Evolutionary conservation across 2,797 vertebrate genomes (phyloP).

Genomic region (Oreonectes daqikongensis): DNA sequence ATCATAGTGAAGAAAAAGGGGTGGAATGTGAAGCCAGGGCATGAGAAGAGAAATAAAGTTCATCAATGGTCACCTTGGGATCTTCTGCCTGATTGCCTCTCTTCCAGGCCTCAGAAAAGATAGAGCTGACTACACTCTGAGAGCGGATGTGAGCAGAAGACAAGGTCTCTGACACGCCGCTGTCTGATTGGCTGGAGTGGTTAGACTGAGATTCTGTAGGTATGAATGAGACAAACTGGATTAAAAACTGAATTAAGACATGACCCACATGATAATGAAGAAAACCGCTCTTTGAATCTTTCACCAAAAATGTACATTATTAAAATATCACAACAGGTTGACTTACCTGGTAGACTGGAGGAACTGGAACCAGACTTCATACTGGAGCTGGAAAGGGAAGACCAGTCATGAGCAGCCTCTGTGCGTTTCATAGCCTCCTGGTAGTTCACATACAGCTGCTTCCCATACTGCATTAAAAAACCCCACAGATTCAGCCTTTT

Average conservation of each 20-base stretch:
- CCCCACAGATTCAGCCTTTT: neutral
- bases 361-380: slow-evolving; percentile 98
- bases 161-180: slow-evolving; percentile 91
- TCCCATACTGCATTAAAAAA: slow-evolving; percentile 84
- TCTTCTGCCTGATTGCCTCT: slow-evolving; percentile 94
- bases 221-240: neutral
- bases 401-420: slow-evolving; percentile 93
- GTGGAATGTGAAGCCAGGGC: neutral
- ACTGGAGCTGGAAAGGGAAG: slow-evolving; percentile 93
- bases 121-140: slow-evolving; percentile 94
- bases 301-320: neutral
- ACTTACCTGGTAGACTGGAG: slow-evolving; percentile 93
- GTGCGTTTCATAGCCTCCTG: slow-evolving; percentile 94
- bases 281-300: neutral
- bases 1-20: slow-evolving; percentile 20
- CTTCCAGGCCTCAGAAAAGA: slow-evolving; percentile 98
- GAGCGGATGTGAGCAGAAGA: slow-evolving; percentile 88
- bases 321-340: no score
- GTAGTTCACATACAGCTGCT: slow-evolving; percentile 93
- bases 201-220: slow-evolving; percentile 87
- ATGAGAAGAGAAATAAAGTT: slow-evolving; percentile 17
- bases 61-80: slow-evolving; percentile 74
- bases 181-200: slow-evolving; percentile 97
- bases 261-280: neutral
- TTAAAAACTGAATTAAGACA: neutral